phyloP scores from a whole-genome alignment of 2,888 invertebrate species.

The Torymus auratus region DNA sequence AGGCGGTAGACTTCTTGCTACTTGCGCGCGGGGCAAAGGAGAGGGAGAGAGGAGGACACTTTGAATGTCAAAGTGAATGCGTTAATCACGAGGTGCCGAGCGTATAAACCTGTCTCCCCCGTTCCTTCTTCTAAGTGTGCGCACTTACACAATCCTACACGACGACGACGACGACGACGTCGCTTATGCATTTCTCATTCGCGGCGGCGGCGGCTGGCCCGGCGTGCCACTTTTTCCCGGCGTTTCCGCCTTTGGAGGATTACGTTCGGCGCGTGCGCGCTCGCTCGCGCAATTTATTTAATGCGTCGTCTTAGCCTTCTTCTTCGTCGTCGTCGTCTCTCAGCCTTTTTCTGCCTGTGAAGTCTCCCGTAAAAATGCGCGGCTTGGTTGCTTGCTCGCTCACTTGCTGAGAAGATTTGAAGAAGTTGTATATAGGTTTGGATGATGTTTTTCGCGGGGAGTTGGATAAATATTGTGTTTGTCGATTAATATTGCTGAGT shows the following conservation, averaged over 20 bases:
- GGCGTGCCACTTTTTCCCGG: constrained; percentile 28
- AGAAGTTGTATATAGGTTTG: too few relatives aligned
- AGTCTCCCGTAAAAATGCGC: too few relatives aligned
- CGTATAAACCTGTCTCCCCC: constrained; percentile 59
- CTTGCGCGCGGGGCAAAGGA: neutral
- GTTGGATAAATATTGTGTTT: too few relatives aligned
- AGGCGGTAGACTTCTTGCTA: neutral
- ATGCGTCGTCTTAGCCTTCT: too few relatives aligned
- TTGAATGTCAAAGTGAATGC: constrained; percentile 61
- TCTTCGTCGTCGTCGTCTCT: too few relatives aligned
- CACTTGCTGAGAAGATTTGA: too few relatives aligned
- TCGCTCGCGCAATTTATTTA: too few relatives aligned
- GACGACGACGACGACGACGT: constrained; percentile 24
- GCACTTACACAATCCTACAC: constrained; percentile 47
- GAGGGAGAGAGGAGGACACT: constrained; percentile 48
- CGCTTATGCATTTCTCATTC: constrained; percentile 35
- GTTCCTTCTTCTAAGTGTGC: constrained; percentile 43
- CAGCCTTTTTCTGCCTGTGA: too few relatives aligned
- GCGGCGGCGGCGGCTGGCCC: neutral
- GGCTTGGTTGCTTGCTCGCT: too few relatives aligned
- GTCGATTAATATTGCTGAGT: too few relatives aligned
- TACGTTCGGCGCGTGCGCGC: neutral
- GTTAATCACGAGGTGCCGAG: constrained; percentile 61
- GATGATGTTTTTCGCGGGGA: too few relatives aligned
- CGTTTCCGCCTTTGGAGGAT: constrained; percentile 32